Evolutionary conservation across 2,797 vertebrate species (phyloP).

Genomic region (Pipistrellus nathusii): DNA sequence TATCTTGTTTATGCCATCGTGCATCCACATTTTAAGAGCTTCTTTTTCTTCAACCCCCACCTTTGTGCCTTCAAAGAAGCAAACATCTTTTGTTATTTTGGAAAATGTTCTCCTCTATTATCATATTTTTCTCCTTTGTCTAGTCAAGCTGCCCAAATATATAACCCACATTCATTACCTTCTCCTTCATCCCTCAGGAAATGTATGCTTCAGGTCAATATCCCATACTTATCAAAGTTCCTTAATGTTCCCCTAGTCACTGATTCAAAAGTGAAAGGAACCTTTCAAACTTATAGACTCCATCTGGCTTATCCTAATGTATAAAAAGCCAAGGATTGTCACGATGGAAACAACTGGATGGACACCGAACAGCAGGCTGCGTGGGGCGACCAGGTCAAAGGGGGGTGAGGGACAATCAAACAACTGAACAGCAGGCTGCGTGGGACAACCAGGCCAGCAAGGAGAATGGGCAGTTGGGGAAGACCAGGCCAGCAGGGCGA

Average conservation of each 20-base stretch:
- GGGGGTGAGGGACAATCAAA: too few species aligned
- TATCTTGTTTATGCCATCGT: not conserved
- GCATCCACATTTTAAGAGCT: not conserved
- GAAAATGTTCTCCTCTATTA: not conserved
- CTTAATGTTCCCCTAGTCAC: not conserved
- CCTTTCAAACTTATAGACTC: not conserved
- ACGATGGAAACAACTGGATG: too few species aligned
- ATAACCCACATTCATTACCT: not conserved
- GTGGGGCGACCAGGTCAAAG: too few species aligned
- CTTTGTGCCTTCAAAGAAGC: not conserved
- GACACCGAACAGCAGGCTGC: too few species aligned
- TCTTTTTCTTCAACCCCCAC: not conserved
- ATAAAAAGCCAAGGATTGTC: too few species aligned
- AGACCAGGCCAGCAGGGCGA: too few species aligned
- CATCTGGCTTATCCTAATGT: not conserved
- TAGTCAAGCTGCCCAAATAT: not conserved
- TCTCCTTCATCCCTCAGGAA: not conserved
- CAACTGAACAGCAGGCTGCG: too few species aligned
- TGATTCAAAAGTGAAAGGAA: constrained; percentile 18
- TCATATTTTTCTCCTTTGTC: not conserved
- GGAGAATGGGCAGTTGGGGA: too few species aligned
- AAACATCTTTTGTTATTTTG: not conserved
- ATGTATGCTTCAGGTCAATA: not conserved
- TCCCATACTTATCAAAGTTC: not conserved
- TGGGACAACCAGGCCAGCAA: too few species aligned